Percentiles rank a stretch among this genome's conserved stretches.
These are phyloP conservation scores for Genyomyrus donnyi DNA, from an alignment of 2,113 vertebrate species.

Conservation along the genomic window DNA sequence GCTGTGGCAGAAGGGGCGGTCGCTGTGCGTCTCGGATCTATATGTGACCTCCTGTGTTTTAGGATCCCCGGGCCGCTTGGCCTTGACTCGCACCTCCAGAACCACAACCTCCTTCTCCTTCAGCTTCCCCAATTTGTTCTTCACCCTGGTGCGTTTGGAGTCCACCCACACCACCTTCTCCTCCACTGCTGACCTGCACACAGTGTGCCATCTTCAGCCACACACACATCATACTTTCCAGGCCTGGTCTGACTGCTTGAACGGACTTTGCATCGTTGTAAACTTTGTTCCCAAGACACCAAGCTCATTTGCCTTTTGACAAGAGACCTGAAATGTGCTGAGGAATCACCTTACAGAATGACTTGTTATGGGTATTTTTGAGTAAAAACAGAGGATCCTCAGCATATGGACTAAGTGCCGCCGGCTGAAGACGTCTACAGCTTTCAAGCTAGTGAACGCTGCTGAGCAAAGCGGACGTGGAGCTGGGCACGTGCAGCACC, in stretches of 20 bases:
- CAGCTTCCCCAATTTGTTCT: conserved; percentile 55
- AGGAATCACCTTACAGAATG: not conserved
- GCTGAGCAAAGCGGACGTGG: too few species aligned
- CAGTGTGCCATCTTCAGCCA: not conserved
- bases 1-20: conserved; percentile 57
- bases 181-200: conserved; percentile 56
- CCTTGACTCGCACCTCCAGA: conserved; percentile 60
- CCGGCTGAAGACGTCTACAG: not conserved
- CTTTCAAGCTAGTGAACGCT: not conserved
- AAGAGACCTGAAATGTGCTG: not conserved
- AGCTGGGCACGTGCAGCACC: not conserved
- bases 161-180: conserved; percentile 63
- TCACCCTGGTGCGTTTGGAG: conserved; percentile 57
- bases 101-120: conserved; percentile 62
- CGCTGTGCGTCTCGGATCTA: conserved; percentile 60
- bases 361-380: not conserved
- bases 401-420: not conserved
- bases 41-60: conserved; percentile 58
- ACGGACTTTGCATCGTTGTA: not conserved
- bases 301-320: not conserved
- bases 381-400: not conserved
- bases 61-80: conserved; percentile 53
- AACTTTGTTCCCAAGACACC: not conserved
- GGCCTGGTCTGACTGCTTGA: not conserved
- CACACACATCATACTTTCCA: not conserved